Evolutionary conservation across 2,113 vertebrate genomes (phyloP).

Genomic region (Pionites leucogaster): DNA sequence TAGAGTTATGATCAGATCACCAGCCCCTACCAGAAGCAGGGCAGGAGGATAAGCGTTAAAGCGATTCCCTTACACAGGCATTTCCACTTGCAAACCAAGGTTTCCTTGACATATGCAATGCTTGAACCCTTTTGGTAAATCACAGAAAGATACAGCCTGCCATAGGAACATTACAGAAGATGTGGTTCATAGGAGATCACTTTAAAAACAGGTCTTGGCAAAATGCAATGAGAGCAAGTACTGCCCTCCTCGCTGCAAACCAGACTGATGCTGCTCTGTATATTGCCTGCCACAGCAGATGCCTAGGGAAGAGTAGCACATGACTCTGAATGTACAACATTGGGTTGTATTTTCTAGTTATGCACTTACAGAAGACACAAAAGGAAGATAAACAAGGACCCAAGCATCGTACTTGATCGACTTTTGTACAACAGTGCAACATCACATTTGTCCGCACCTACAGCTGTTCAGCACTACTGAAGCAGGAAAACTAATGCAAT

Average conservation of each 20-base stretch:
- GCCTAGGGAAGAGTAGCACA: neutral
- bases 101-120: neutral
- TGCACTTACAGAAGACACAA: neutral
- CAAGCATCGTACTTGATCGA: neutral
- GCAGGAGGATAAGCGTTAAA: neutral
- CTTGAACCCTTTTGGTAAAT: neutral
- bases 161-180: neutral
- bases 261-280: neutral
- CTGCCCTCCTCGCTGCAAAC: neutral
- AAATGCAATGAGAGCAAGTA: neutral
- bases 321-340: neutral
- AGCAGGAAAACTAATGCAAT: neutral
- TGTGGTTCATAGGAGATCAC: neutral
- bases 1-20: neutral
- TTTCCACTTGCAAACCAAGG: neutral
- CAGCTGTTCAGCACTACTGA: neutral
- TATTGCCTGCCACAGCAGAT: neutral
- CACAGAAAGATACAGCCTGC: neutral
- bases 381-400: neutral
- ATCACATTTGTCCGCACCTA: neutral
- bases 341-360: neutral
- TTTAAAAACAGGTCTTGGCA: neutral
- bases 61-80: neutral
- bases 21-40: neutral
- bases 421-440: neutral